A percentile compares a stretch with the other conserved stretches of the same genome.
Evolutionary conservation across 2,797 vertebrate genomes (phyloP).

Genomic region (Rhinichthys osculus): DNA sequence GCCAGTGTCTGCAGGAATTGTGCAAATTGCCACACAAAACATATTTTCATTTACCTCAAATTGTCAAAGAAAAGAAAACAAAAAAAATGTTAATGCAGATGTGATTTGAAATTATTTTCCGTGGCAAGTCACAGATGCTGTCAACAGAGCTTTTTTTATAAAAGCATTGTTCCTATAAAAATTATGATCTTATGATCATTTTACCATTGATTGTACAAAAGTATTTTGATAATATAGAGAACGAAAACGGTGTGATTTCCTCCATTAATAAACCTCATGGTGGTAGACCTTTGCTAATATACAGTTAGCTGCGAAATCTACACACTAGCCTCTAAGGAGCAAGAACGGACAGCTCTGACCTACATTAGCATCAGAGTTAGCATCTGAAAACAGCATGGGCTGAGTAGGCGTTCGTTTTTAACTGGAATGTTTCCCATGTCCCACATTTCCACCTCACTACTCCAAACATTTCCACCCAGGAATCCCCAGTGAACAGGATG

Average conservation of each 20-base stretch:
- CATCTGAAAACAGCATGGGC: constrained; percentile 44
- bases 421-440: constrained; percentile 55
- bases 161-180: neutral
- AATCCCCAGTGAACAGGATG: constrained; percentile 34
- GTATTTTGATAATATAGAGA: neutral
- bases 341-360: constrained; percentile 42
- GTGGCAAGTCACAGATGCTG: neutral
- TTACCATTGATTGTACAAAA: neutral
- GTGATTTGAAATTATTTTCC: neutral
- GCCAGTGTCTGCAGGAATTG: neutral
- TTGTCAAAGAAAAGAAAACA: too few species aligned
- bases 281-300: constrained; percentile 40
- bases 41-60: too few species aligned
- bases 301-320: constrained; percentile 45
- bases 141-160: neutral
- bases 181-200: neutral
- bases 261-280: constrained; percentile 20
- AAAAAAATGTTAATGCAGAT: neutral
- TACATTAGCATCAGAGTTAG: constrained; percentile 42
- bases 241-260: neutral
- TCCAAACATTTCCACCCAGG: constrained; percentile 42
- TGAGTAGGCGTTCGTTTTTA: constrained; percentile 51
- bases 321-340: constrained; percentile 41
- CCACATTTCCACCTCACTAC: constrained; percentile 43
- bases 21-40: neutral